Conservation (phyloP, 2,888 invertebrate genomes). For the Parnassius smintheus region DNA sequence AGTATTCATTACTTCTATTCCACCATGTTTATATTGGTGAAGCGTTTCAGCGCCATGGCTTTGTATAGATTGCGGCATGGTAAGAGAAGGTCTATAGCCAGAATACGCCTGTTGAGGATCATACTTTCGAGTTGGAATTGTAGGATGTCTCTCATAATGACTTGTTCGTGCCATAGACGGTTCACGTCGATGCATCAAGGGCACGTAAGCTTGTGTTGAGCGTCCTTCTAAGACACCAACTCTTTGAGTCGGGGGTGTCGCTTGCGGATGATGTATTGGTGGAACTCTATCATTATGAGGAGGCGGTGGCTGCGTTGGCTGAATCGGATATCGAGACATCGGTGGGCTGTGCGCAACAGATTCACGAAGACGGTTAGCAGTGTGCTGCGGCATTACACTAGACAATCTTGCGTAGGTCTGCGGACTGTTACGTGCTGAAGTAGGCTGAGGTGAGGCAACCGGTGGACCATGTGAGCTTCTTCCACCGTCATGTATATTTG, state of each 20-base stretch:
- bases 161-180: slow-evolving; percentile 55
- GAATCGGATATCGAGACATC: slow-evolving; percentile 58
- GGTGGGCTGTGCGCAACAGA: slow-evolving; percentile 57
- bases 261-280: slow-evolving; percentile 71
- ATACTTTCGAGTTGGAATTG: slow-evolving; percentile 63
- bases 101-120: slow-evolving; percentile 72
- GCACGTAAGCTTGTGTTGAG: slow-evolving; percentile 53
- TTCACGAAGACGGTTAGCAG: slow-evolving; percentile 59
- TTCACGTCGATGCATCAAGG: slow-evolving; percentile 59
- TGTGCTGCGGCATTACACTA: slow-evolving; percentile 62
- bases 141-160: slow-evolving; percentile 64
- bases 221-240: slow-evolving; percentile 51
- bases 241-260: slow-evolving; percentile 52
- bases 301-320: slow-evolving; percentile 57
- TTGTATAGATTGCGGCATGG: slow-evolving; percentile 53
- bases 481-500: slow-evolving; percentile 50
- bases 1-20: slow-evolving; percentile 52
- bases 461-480: slow-evolving; percentile 55
- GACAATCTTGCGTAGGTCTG: slow-evolving; percentile 66
- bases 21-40: slow-evolving; percentile 61
- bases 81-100: slow-evolving; percentile 61
- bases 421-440: slow-evolving; percentile 64
- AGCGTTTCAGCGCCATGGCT: slow-evolving; percentile 63
- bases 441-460: slow-evolving; percentile 60
- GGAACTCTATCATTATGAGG: slow-evolving; percentile 74